Base-by-base conservation (phyloP, 2,888 invertebrate species). In the Macrophya annulata region DNA sequence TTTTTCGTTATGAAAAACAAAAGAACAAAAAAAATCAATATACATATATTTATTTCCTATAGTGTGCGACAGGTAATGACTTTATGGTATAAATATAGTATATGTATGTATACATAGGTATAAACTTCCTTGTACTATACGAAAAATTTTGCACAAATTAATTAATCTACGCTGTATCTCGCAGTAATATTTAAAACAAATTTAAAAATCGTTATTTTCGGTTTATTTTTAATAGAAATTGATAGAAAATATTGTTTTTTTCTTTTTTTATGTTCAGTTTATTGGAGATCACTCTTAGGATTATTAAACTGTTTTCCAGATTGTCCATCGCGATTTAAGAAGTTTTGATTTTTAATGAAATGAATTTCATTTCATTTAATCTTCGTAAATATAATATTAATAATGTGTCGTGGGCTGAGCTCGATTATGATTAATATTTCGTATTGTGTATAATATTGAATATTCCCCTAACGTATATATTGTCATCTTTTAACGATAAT, bases 401-500 rank as follows among this genome's bases (percentile, higher is more conserved):
- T 17, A 55, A 55, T 6, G 55, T 55, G 55, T 55, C 55, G n/a
- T 55, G 55, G 55, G 6, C 17, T 51, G 51, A 55, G n/a, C n/a
- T n/a, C n/a, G 6, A 55, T n/a, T n/a, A n/a, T 55, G n/a, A 12
- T 62, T 62, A 25, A 62, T 62, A 62, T 25, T 10, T 62, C 68
- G 68, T 37, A 68, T 15, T 17, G 17, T 68, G 37, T 68, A 37
- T 68, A 68, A 37, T 68, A 68, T 68, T 37, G 4, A 83, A 71
- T 45, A 83, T 71, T 43, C 71, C 55, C 15, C 62, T 55, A n/a
- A 79, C 40, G 37, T 71, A 31, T 31, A 31, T 31, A 68, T 68
- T 6, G 37, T 17, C 45, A 71, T 43, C 31, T 83, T 83, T 71
- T 45, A 83, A 62, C 45, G 68, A 68, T 59, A 62, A 37, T 74